These are phyloP conservation scores for Anguilla anguilla DNA, from an alignment of 2,797 vertebrate species.

Conservation along the genomic window DNA sequence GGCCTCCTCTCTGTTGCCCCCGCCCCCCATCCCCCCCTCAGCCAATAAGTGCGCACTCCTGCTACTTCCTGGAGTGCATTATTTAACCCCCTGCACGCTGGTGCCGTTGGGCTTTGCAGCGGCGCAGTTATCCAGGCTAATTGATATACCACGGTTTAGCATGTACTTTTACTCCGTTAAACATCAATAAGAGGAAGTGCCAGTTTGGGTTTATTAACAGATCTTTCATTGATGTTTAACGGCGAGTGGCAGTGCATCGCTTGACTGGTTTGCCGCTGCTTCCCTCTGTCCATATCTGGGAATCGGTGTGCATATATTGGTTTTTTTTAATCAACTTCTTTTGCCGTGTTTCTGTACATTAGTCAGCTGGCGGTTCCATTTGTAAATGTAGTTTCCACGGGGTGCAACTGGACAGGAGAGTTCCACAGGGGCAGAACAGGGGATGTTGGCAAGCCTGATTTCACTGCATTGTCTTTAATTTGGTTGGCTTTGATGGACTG, in stretches of 20 bases:
- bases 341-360: background rate
- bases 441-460: constrained; percentile 25
- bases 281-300: background rate
- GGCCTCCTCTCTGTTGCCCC: background rate
- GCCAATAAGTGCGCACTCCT: background rate
- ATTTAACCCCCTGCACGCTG: background rate
- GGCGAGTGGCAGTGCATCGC: constrained; percentile 10
- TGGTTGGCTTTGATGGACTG: constrained; percentile 23
- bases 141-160: background rate
- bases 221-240: background rate
- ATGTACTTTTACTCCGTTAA: background rate
- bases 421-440: constrained; percentile 1
- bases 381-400: background rate
- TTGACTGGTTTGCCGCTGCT: background rate
- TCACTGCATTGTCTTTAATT: constrained; percentile 23
- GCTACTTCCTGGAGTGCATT: background rate
- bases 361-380: background rate
- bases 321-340: background rate
- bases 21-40: background rate
- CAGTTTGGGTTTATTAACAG: background rate
- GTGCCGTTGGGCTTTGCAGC: background rate
- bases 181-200: background rate
- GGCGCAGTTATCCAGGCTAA: background rate
- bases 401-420: background rate
- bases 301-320: constrained; percentile 8